Evolutionary conservation across 2,797 vertebrate species (phyloP), one percentile per base, ranked within the genome.

Genomic region (Sebastes alutus): DNA sequence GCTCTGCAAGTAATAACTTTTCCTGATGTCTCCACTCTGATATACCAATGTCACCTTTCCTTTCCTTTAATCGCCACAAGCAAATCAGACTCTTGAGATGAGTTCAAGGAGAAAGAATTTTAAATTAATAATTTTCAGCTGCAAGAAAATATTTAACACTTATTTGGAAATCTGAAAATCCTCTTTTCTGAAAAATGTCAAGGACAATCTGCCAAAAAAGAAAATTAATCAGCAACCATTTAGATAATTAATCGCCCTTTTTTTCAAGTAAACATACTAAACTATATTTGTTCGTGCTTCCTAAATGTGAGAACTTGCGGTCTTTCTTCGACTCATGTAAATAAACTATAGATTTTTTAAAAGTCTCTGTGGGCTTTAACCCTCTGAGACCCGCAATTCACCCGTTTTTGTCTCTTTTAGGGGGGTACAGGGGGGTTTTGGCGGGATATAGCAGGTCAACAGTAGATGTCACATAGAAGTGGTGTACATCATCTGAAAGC

Each of bases 371-470:
- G 42, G 42, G 42, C 16, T 46, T 46, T 46, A 46, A 46, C 16
- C 42, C 42, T 46, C 42, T 0, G 16, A 46, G 42, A 46, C 42
- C 42, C 6, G 16, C 42, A 18, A 18, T 46, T 7, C 42, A 46
- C 16, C 42, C 16, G 12, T 18, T 46, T 18, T 46, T 46, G 14
- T 46, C 16, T 46, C 42, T 46, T 46, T 46, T 46, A 46, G 42
- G 0, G 3, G 3, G 1, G 0, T 46, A 0, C 16, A 46, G 16
- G 42, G 6, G 16, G 6, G 6, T 18, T 46, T 46, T 46, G 16
- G 16, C 42, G 1, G 16, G 16, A 46, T 7, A 0, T 46, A 46
- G 42, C 42, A 46, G 42, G 42, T 46, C 16, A 46, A 46, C 16
- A 18, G 42, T 46, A 46, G 42, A 46, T 18, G 16, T 46, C 42